Conservation (phyloP, 2,797 vertebrate genomes). For the Labeo calbasu region DNA sequence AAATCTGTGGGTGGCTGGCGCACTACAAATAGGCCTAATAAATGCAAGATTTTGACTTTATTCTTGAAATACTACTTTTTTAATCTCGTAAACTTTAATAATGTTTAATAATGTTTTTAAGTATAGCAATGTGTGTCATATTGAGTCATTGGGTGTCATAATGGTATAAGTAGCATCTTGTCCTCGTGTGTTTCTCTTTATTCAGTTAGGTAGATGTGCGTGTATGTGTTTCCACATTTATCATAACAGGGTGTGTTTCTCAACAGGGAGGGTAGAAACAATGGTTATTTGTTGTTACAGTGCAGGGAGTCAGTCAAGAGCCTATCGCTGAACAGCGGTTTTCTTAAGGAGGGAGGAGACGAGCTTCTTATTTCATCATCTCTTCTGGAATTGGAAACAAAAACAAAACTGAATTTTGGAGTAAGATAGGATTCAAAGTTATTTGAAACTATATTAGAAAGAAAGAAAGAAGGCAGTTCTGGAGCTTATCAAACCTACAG, state of each 20-base stretch:
- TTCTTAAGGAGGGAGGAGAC: constrained; percentile 24
- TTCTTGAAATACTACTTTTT: too few relatives aligned
- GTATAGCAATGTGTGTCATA: neutral
- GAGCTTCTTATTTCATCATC: neutral
- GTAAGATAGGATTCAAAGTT: neutral
- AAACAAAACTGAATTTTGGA: neutral
- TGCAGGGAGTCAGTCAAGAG: constrained; percentile 60
- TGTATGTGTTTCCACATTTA: constrained; percentile 61
- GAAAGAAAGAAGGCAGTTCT: neutral
- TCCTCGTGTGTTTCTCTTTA: constrained; percentile 16
- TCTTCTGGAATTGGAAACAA: neutral
- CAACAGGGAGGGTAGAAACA: constrained; percentile 66
- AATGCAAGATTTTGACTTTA: too few relatives aligned
- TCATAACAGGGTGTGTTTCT: constrained; percentile 72
- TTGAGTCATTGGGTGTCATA: constrained; percentile 12
- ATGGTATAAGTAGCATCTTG: neutral
- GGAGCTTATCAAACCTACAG: constrained; percentile 10
- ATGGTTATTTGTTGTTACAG: constrained; percentile 73
- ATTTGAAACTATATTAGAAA: neutral
- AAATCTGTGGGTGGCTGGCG: too few relatives aligned
- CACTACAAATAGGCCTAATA: too few relatives aligned
- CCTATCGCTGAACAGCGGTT: constrained; percentile 11
- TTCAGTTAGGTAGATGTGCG: constrained; percentile 23
- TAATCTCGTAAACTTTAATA: too few relatives aligned
- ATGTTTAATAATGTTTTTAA: neutral